Conservation (phyloP, 2,888 invertebrate genomes). For the Tanytarsus gracilentus region DNA sequence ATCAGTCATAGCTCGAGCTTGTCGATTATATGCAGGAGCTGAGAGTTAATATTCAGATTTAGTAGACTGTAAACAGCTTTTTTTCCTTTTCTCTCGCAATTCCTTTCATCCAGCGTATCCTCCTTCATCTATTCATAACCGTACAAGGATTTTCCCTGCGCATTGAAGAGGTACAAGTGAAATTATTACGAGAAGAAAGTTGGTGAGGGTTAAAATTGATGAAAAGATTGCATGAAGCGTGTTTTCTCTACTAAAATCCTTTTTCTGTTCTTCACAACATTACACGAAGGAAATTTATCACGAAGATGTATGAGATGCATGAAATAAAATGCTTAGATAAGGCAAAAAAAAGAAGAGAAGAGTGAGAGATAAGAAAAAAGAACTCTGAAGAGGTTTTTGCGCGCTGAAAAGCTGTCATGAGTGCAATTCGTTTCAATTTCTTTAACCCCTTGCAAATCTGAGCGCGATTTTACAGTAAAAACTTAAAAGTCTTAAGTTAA, state of each 20-base stretch:
- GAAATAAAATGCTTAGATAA: no score
- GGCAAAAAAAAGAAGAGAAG: not conserved
- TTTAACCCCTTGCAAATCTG: no score
- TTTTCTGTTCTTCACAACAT: not conserved
- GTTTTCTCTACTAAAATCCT: not conserved
- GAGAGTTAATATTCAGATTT: conserved; percentile 25
- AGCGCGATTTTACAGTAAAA: not conserved
- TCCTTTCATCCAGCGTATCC: not conserved
- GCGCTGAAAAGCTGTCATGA: not conserved
- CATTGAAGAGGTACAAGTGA: not conserved
- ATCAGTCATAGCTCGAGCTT: not conserved
- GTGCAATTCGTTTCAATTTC: no score
- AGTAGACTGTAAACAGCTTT: conserved; percentile 26
- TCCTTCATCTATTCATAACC: not conserved
- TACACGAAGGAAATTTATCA: not conserved
- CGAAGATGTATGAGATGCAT: no score
- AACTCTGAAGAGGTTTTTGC: not conserved
- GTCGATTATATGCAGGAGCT: conserved; percentile 14
- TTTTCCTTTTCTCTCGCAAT: not conserved
- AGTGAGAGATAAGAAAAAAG: not conserved
- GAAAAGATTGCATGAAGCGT: conserved; percentile 7
- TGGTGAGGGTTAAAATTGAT: no score
- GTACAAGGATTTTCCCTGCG: not conserved
- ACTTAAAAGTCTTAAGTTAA: not conserved
- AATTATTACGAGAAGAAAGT: conserved; percentile 3